phyloP scores from a whole-genome alignment of 2,888 invertebrate species.

The Drosophila macrospina region DNA sequence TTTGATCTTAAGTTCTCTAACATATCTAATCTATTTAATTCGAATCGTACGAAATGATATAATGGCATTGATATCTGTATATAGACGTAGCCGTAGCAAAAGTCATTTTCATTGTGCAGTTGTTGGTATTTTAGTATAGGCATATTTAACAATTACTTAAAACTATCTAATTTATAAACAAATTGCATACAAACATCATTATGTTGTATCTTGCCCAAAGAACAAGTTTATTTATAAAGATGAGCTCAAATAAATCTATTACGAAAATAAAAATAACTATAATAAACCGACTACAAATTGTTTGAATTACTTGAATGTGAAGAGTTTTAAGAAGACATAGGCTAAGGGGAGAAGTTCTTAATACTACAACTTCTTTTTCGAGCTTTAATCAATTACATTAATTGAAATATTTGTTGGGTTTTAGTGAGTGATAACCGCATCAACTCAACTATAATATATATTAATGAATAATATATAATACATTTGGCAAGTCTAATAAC shows the following conservation, averaged over 20 bases:
- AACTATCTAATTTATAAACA: slow-evolving; percentile 69
- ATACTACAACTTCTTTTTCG: no score
- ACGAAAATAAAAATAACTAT: slow-evolving; percentile 8
- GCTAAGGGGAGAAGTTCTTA: no score
- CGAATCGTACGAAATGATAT: slow-evolving; percentile 40
- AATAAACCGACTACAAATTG: slow-evolving; percentile 1
- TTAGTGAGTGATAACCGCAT: no score
- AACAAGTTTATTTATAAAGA: slow-evolving; percentile 77
- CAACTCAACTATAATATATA: no score
- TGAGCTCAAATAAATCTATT: slow-evolving; percentile 70
- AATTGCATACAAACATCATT: slow-evolving; percentile 71
- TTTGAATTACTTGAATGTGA: no score
- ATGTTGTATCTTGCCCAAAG: slow-evolving; percentile 84
- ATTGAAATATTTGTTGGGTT: no score
- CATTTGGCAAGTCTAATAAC: no score
- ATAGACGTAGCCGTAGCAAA: slow-evolving; percentile 53
- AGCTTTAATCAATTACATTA: no score
- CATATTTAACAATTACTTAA: slow-evolving; percentile 73
- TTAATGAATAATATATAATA: no score
- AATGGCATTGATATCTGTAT: slow-evolving; percentile 53
- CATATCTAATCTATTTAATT: slow-evolving; percentile 51
- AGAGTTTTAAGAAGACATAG: no score
- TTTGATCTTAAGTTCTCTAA: slow-evolving; percentile 53
- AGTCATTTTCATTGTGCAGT: slow-evolving; percentile 75
- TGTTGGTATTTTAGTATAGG: slow-evolving; percentile 79